A percentile compares a stretch with the other conserved stretches of the same genome.
Evolutionary conservation across 2,888 invertebrate species (phyloP).

Genomic region (Drosophila cyrtoloma): DNA sequence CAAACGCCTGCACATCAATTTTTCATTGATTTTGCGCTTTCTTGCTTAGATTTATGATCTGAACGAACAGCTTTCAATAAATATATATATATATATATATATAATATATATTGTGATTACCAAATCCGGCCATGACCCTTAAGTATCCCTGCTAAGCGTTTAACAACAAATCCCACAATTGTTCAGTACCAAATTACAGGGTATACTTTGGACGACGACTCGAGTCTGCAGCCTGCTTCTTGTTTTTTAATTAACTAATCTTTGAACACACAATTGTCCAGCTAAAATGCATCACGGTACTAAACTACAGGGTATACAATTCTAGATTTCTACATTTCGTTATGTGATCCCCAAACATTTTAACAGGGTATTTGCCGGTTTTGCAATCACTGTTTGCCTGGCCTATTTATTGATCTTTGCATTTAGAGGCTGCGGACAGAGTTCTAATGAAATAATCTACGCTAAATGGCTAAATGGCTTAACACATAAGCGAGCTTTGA

Average conservation of each 20-base stretch:
- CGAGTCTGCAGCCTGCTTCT: background rate
- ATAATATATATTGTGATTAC: background rate
- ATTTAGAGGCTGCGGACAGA: slow-evolving; percentile 46
- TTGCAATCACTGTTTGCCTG: background rate
- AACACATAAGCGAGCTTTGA: background rate
- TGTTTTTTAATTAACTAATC: background rate
- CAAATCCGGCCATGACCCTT: background rate
- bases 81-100: background rate
- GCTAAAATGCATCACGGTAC: background rate
- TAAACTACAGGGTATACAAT: background rate
- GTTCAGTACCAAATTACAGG: background rate
- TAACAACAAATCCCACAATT: background rate
- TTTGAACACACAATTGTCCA: background rate
- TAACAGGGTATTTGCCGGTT: background rate
- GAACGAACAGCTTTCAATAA: slow-evolving; percentile 17
- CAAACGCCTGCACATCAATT: slow-evolving; percentile 49
- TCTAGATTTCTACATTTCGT: background rate
- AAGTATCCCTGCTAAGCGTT: background rate
- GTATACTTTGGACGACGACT: background rate
- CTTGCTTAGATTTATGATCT: slow-evolving; percentile 49
- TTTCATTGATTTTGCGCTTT: slow-evolving; percentile 32
- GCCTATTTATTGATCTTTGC: slow-evolving; percentile 51
- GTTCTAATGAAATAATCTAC: slow-evolving; percentile 57
- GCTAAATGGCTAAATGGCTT: background rate
- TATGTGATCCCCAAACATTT: background rate